These are phyloP conservation scores for Silurus aristotelis DNA, from an alignment of 2,797 vertebrate genomes.

Conservation along the genomic window DNA sequence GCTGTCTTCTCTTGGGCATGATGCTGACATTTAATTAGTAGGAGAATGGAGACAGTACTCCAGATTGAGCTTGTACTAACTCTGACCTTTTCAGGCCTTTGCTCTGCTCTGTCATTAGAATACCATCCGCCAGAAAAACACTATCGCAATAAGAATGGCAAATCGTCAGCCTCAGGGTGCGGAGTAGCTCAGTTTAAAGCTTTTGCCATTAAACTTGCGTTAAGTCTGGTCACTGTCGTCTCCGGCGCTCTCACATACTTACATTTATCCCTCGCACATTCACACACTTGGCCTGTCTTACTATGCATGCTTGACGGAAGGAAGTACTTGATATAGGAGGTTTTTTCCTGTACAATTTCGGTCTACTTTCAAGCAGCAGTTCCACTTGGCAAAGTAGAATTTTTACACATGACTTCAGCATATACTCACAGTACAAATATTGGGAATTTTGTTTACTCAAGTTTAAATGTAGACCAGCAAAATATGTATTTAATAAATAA, in stretches of 20 bases:
- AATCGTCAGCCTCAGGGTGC: conserved; percentile 40
- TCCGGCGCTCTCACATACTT: conserved; percentile 21
- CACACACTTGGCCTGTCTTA: conserved; percentile 32
- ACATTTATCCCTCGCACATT: conserved; percentile 20
- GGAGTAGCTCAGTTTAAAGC: conserved; percentile 43
- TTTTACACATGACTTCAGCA: not conserved
- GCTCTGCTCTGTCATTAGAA: conserved; percentile 75
- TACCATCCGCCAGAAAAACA: conserved; percentile 59
- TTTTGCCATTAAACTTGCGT: conserved; percentile 31
- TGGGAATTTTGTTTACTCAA: not conserved
- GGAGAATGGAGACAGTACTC: conserved; percentile 70
- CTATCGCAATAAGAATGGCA: conserved; percentile 56
- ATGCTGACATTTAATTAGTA: conserved; percentile 83
- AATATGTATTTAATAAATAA: not conserved
- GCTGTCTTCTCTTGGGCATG: conserved; percentile 55
- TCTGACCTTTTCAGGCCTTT: conserved; percentile 76
- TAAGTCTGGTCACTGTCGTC: conserved; percentile 34
- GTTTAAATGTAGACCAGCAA: not conserved
- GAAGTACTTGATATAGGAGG: not conserved
- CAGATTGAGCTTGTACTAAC: conserved; percentile 72
- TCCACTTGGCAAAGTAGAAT: not conserved
- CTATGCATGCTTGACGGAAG: conserved; percentile 22
- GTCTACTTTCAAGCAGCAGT: not conserved
- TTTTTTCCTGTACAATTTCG: not conserved
- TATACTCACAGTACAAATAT: conserved; percentile 1